phyloP scores from a whole-genome alignment of 2,797 vertebrate species.

The Micropoecilia bifurca region DNA sequence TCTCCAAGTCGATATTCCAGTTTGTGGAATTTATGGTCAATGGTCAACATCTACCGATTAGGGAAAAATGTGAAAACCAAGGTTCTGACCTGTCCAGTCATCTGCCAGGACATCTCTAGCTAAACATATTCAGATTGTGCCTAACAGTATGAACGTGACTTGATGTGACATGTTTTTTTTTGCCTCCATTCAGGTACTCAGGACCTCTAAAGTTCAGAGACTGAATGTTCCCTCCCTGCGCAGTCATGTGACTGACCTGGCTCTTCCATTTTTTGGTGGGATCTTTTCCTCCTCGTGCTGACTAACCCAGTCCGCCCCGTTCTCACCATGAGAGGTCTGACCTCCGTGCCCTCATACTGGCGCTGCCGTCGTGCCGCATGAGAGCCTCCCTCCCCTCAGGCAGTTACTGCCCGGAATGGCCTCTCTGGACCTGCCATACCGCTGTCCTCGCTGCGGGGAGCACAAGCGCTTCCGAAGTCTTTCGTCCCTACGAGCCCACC shows the following conservation, averaged over 20 bases:
- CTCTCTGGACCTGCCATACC: constrained; percentile 98
- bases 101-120: neutral
- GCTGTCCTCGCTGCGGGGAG: constrained; percentile 98
- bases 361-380: constrained; percentile 70
- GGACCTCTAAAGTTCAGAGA: constrained; percentile 51
- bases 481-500: constrained; percentile 94
- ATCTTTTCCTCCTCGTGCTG: constrained; percentile 23
- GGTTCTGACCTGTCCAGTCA: neutral
- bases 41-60: neutral
- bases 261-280: constrained; percentile 16
- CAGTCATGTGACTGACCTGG: constrained; percentile 54
- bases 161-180: constrained; percentile 27
- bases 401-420: constrained; percentile 88
- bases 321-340: constrained; percentile 75
- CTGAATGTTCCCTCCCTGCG: constrained; percentile 55
- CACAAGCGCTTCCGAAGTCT: constrained; percentile 99
- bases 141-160: neutral
- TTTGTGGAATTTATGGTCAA: too few relatives aligned
- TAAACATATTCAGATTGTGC: neutral
- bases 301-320: constrained; percentile 24
- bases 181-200: constrained; percentile 58
- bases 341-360: constrained; percentile 66
- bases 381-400: constrained; percentile 68
- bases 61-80: neutral
- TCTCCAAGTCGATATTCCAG: neutral